Percentiles rank a stretch among this genome's conserved stretches.
Evolutionary conservation across 1,140 invertebrate genomes (phyloP).

Genomic region (Heliothis virescens): DNA sequence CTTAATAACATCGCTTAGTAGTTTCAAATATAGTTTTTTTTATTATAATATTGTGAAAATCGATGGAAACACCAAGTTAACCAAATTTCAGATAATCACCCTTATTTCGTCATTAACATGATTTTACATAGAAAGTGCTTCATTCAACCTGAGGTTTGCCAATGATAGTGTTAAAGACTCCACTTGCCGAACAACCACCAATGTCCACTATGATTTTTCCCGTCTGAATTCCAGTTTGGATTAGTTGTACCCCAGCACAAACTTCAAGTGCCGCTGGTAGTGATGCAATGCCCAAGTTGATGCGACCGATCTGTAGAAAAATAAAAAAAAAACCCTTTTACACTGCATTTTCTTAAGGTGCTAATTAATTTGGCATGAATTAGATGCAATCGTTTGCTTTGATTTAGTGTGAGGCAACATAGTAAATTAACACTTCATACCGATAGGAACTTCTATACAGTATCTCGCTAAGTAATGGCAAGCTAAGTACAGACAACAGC

Average conservation of each 20-base stretch:
- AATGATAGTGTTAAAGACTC: constrained; percentile 59
- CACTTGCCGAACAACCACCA: constrained; percentile 70
- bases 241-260: constrained; percentile 69
- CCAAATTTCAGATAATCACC: too few relatives aligned
- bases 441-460: not conserved
- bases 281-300: constrained; percentile 69
- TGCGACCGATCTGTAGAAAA: constrained; percentile 69
- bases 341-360: too few relatives aligned
- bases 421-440: not conserved
- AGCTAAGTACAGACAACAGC: too few relatives aligned
- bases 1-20: too few relatives aligned
- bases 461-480: too few relatives aligned
- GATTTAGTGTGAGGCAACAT: too few relatives aligned
- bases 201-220: constrained; percentile 71
- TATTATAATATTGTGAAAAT: too few relatives aligned
- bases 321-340: not conserved
- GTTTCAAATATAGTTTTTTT: too few relatives aligned
- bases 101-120: not conserved
- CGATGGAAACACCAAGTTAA: too few relatives aligned
- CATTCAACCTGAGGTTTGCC: constrained; percentile 31
- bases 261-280: constrained; percentile 74
- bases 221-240: constrained; percentile 68
- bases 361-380: too few relatives aligned
- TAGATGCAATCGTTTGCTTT: too few relatives aligned
- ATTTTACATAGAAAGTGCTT: not conserved